phyloP scores from a whole-genome alignment of 2,888 invertebrate species.

The Drosophila picticornis region DNA sequence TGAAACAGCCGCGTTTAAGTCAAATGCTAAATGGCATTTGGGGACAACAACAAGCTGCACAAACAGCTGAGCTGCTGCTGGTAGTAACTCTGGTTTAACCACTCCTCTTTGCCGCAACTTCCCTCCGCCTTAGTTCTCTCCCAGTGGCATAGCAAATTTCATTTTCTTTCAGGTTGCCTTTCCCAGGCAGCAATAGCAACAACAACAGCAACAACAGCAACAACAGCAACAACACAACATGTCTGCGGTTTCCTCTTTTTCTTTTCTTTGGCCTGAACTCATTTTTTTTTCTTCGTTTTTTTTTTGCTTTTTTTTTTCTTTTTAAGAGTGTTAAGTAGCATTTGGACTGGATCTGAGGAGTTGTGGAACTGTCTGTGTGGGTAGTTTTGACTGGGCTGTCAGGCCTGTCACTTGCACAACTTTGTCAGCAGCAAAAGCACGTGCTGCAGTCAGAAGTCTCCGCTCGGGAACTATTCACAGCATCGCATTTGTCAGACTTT shows the following conservation, averaged over 20 bases:
- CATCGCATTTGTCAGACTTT: constrained; percentile 22
- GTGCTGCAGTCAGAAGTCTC: constrained; percentile 32
- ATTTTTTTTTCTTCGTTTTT: constrained; percentile 12
- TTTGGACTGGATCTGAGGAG: constrained; percentile 27
- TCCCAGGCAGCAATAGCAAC: constrained; percentile 23
- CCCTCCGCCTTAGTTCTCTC: neutral
- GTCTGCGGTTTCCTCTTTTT: constrained; percentile 54
- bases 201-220: neutral
- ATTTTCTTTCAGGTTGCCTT: constrained; percentile 54
- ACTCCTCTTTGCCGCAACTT: neutral
- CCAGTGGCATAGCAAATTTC: constrained; percentile 41
- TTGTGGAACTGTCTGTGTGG: constrained; percentile 42
- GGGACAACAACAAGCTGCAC: constrained; percentile 54
- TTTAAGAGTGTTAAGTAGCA: constrained; percentile 53
- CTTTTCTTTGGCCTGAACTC: constrained; percentile 9
- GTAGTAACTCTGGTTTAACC: constrained; percentile 11
- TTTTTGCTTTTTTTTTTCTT: constrained; percentile 6
- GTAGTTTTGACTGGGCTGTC: constrained; percentile 75
- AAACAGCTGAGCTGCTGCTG: constrained; percentile 66
- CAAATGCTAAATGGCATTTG: constrained; percentile 78
- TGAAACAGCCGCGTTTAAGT: constrained; percentile 61
- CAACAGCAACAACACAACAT: constrained; percentile 28
- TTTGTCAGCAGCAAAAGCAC: constrained; percentile 50
- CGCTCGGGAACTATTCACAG: constrained; percentile 8
- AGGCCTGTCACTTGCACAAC: constrained; percentile 73